Evolutionary conservation across 2,797 vertebrate species (phyloP), one percentile per base, ranked within the genome.

Genomic region (Pachyuromys duprasi): DNA sequence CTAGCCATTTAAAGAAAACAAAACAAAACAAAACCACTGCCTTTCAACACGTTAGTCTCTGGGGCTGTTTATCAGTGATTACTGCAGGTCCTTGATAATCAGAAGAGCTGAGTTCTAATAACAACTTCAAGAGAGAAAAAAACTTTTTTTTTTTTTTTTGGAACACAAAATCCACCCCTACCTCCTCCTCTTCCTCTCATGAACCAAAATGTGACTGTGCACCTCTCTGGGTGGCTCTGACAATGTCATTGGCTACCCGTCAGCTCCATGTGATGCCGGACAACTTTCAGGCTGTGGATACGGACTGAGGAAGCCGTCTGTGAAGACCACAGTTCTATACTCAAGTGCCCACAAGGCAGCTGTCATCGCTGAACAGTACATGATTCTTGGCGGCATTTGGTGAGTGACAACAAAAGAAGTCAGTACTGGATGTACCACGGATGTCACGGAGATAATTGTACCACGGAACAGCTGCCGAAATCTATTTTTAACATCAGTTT

Each of bases 401-500:
- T 81, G 96, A 62, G 0, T 96, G 88, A 93, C 90, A 96, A 96
- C 92, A 96, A 90, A 95, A 96, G 89, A 72, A 94, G 67, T 60
- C 18, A 84, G 84, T 86, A 90, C 95, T 86, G 49, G 22, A 81
- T 92, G 93, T 92, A 45, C 78, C 31, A 9, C 87, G 97, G 92
- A 93, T 86, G 81, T 96, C 91, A 96, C 8, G 31, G 94, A 89
- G 88, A 94, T 96, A 90, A 97, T 96, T 94, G 95, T 72, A 72
- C 69, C 12, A 86, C 93, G 4, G 4, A 96, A 86, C 89, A 90
- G 92, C 91, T 92, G 86, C 79, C 72, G 53, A 28, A 75, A 55
- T 81, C 92, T 98, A 95, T 97, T 97, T 96, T 98, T 94, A 96
- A 90, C 88, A 76, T 14, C 86, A 84, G 86, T 92, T 82, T 88